Conservation (phyloP, 2,113 vertebrate genomes). For the Ochotona curzoniae region DNA sequence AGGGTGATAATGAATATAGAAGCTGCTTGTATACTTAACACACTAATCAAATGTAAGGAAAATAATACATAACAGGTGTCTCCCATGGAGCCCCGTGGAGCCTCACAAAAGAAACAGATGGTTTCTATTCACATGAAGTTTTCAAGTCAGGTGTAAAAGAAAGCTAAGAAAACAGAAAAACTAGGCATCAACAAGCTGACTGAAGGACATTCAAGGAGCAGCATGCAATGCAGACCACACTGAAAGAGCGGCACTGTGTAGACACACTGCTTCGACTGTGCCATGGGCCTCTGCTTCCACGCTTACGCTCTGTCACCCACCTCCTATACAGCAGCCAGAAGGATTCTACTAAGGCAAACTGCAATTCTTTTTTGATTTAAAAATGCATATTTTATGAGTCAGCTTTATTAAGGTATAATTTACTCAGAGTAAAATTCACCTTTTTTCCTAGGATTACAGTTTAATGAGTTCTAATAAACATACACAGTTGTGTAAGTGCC, state of each 20-base stretch:
- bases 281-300: background rate
- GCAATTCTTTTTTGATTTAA: background rate
- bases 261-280: background rate
- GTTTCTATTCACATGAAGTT: conserved; percentile 28
- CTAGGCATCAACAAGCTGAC: conserved; percentile 37
- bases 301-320: background rate
- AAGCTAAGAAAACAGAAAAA: conserved; percentile 65
- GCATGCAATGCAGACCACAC: background rate
- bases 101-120: conserved; percentile 44
- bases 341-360: background rate
- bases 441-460: background rate
- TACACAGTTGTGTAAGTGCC: background rate
- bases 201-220: conserved; percentile 1
- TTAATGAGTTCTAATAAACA: background rate
- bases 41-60: background rate
- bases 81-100: background rate
- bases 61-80: background rate
- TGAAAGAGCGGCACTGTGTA: background rate
- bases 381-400: conserved; percentile 21
- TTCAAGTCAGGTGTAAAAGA: conserved; percentile 56
- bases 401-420: conserved; percentile 21
- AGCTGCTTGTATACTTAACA: background rate
- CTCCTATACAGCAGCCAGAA: background rate
- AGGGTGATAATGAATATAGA: background rate
- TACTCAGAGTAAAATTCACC: conserved; percentile 14